Conservation (phyloP, 2,113 vertebrate genomes). For the Elaphurus davidianus region DNA sequence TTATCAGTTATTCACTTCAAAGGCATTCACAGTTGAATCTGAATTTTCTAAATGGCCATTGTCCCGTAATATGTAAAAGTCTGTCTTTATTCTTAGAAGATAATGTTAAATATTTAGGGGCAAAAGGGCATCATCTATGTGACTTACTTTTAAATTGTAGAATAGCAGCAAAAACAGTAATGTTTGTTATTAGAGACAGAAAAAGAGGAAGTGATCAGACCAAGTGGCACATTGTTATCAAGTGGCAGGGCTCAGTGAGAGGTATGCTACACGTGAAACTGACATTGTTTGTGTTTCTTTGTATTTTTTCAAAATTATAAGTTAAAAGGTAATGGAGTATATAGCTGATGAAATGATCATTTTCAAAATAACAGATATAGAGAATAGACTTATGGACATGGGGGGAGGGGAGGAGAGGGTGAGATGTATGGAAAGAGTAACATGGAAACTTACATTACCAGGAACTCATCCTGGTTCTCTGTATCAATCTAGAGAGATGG, state of each 20-base stretch:
- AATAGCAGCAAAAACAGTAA: too few relatives aligned
- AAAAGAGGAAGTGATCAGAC: neutral
- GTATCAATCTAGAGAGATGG: neutral
- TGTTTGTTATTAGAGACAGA: neutral
- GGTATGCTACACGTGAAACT: fast-evolving
- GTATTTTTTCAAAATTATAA: neutral
- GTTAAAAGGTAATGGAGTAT: neutral
- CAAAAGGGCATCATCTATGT: fast-evolving
- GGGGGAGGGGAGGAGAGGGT: neutral
- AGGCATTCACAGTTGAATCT: too few relatives aligned
- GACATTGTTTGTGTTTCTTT: neutral
- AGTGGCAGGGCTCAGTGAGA: neutral
- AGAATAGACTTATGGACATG: neutral
- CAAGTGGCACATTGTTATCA: fast-evolving
- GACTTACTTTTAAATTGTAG: neutral
- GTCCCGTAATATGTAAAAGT: fast-evolving
- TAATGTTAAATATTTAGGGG: neutral
- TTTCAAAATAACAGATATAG: neutral
- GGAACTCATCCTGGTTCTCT: neutral
- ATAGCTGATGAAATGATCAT: neutral
- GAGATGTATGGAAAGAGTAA: neutral
- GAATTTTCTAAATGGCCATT: neutral
- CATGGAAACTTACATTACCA: neutral
- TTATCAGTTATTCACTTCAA: neutral
- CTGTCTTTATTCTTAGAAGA: neutral